These are phyloP conservation scores for Apostichopus japonicus DNA, from an alignment of 35 echinoderm and acorn worm species.

Conservation along the genomic window DNA sequence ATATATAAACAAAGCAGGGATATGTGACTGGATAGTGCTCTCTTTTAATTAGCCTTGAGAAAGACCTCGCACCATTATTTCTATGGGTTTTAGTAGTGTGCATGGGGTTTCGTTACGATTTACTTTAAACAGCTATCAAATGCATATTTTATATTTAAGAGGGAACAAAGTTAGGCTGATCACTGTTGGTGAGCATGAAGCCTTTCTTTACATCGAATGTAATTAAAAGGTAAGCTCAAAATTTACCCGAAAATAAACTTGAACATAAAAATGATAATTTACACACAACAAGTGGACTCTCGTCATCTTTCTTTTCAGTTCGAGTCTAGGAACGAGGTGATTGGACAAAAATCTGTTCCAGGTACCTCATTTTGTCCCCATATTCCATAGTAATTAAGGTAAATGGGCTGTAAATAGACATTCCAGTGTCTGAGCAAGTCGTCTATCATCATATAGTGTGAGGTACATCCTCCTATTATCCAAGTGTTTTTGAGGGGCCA, in stretches of 20 bases:
- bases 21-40: no score
- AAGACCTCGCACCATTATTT: no score
- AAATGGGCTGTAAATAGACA: constrained; percentile 19
- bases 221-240: background rate
- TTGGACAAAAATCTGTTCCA: background rate
- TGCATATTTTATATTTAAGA: no score
- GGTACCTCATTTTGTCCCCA: background rate
- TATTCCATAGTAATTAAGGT: constrained; percentile 1
- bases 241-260: background rate
- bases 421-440: background rate
- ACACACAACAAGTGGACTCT: background rate
- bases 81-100: no score
- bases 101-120: no score
- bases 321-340: background rate
- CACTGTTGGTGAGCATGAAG: no score
- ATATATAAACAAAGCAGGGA: no score
- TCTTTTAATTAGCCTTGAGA: no score
- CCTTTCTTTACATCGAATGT: no score
- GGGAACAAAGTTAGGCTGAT: no score
- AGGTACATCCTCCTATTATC: background rate
- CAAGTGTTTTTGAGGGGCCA: background rate
- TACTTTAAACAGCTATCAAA: no score
- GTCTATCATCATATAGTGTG: background rate
- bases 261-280: background rate
- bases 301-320: background rate